Conservation (phyloP, 2,113 vertebrate species). For the Sapayoa aenigma region DNA sequence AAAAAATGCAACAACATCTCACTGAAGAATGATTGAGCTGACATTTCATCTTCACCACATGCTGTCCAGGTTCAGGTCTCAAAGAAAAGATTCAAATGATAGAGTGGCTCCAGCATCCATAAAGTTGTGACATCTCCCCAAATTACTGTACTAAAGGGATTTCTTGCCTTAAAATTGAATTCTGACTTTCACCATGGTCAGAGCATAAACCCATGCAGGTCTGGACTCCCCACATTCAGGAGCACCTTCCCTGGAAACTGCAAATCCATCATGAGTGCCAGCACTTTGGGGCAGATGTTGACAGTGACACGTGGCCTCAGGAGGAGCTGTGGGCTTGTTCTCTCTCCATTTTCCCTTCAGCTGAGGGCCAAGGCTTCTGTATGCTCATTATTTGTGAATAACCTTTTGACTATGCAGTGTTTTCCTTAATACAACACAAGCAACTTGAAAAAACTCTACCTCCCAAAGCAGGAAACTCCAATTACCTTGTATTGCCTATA, state of each 20-base stretch:
- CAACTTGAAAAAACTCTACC: background rate
- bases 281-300: background rate
- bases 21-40: constrained; percentile 33
- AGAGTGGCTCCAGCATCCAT: background rate
- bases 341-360: background rate
- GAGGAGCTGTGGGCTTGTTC: background rate
- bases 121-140: background rate
- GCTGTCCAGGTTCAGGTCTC: background rate
- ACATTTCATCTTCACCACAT: background rate
- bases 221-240: fast-evolving
- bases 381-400: background rate
- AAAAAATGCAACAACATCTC: background rate
- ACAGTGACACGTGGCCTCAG: background rate
- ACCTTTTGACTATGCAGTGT: background rate
- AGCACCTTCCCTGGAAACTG: background rate
- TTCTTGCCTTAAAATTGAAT: background rate
- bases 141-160: background rate
- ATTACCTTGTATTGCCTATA: background rate
- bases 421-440: background rate
- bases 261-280: background rate
- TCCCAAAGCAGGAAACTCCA: background rate
- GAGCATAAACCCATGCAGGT: background rate
- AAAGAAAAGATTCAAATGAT: background rate
- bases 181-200: background rate
- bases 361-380: background rate